Base-by-base conservation (phyloP, 2,113 vertebrate species). In the Rhinichthys klamathensis region DNA sequence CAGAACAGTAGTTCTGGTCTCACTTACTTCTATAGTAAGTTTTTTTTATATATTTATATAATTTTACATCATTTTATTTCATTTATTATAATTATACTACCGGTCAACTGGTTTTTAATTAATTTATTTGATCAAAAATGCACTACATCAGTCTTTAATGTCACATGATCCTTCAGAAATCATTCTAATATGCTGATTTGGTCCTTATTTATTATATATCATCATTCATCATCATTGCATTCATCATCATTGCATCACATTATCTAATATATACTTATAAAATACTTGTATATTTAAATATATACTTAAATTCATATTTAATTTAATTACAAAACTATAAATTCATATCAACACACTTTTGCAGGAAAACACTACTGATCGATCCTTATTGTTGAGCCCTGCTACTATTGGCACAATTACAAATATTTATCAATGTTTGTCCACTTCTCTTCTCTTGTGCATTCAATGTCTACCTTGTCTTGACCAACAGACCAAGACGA, bases 341-440 rank as follows among this genome's bases (percentile, higher is more conserved):
- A 70, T 38, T 23, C 3, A 35, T 32, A 35, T 21, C 16, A 72
- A 44, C 11, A 4, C 38, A 46, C 54, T 67, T 35, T 56, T 21
- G 30, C 51, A 16, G 27, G 41, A 30, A 44, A 65, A 11, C 25
- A 32, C 25, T 67, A 12, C 25, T 23, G 13, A 11, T 44, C 2
- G 21, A 44, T 81, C 25, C 30, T 21, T 65, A 49, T 54, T 67
- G 30, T 51, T 51, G 80, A 49, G 44, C 12, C 38, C 80, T 82
- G 63, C 41, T 51, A 65, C 21, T 51, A 27, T 69, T 30, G 61
- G 0, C 27, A 54, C 41, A 73, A n/a, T 46, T 46, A 46, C 41
- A 73, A 23, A 4, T 44, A 46, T 46, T n/a, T 73, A 44, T 44
- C 41, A 44, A 44, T 44, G 38, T 70, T 23, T 72, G 23, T 72